Base-by-base conservation (phyloP, 2,797 vertebrate genomes). In the Podargus strigoides region DNA sequence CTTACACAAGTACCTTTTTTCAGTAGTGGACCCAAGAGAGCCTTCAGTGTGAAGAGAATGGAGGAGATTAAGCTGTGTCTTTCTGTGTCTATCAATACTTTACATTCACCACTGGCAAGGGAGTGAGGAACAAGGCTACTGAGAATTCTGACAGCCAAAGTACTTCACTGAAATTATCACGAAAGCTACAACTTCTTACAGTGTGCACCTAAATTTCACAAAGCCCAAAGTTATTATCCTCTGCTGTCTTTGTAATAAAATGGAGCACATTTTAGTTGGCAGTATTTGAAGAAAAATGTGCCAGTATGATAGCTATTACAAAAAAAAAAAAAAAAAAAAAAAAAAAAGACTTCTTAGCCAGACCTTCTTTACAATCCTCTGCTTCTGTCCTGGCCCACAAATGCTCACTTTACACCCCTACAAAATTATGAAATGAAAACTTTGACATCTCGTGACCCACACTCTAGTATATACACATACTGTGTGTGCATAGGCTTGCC, bases 131-230 rank as follows among this genome's bases (percentile, higher is more conserved):
- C 42, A 60, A 62, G 52, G 60, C 53, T 92, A 24, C 89, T 96
- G 83, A 96, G 90, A 96, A 79, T 73, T 92, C 59, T 62, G 82
- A 90, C 85, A 91, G 83, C 52, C 50, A 56, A 84, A 94, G 53
- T 83, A 84, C 62, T 93, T 96, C 62, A 93, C 41, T 90, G 73
- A 93, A 85, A 85, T 96, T 90, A 94, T 91, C 63, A 68, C 8
- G 22, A 94, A 74, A 39, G 32, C 64, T 75, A 42, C 58, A 92
- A 6, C 39, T 80, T 89, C 79, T 94, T 95, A 86, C 19, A 62
- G 13, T 24, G n/a, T 80, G 41, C 60, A 84, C 28, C 52, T 87
- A 59, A 60, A 85, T 91, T 95, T 93, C 62, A 89, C 74, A 69
- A 70, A 63, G 37, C 44, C 70, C 50, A 34, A 85, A 94, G 76